Percentiles rank a stretch among this genome's conserved stretches.
These are phyloP conservation scores for Eolophus roseicapilla DNA, from an alignment of 2,113 vertebrate species.

Conservation along the genomic window DNA sequence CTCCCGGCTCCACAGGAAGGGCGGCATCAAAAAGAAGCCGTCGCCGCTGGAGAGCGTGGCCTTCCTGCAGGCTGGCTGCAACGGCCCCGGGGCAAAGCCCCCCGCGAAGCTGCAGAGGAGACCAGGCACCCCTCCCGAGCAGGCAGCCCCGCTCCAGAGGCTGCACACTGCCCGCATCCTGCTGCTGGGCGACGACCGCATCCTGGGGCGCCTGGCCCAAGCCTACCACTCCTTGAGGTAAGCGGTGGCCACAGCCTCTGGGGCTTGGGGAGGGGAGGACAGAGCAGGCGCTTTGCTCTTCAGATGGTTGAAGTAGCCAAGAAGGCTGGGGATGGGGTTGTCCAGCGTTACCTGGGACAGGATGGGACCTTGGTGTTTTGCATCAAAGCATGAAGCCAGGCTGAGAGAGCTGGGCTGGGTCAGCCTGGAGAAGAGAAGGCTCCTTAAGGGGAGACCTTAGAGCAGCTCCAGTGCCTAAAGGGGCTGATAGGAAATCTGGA, in stretches of 20 bases:
- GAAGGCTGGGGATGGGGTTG: background rate
- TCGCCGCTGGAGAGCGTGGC: slow-evolving; percentile 71
- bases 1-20: slow-evolving; percentile 77
- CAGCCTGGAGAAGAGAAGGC: background rate
- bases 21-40: slow-evolving; percentile 82
- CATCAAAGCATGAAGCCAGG: background rate
- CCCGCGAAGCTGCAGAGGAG: slow-evolving; percentile 68
- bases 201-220: slow-evolving; percentile 86
- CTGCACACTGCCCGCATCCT: slow-evolving; percentile 86
- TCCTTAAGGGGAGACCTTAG: background rate
- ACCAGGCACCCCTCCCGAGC: background rate
- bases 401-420: background rate
- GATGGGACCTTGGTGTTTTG: background rate
- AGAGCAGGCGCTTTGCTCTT: background rate
- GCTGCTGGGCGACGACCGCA: slow-evolving; percentile 85
- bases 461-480: background rate
- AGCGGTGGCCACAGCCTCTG: background rate
- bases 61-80: slow-evolving; percentile 78
- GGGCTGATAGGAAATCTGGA: no score
- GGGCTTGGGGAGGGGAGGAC: no score
- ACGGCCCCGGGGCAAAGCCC: background rate
- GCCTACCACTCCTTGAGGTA: slow-evolving; percentile 88
- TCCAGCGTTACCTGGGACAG: accelerated
- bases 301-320: background rate
- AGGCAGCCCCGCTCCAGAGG: slow-evolving; percentile 72